A percentile compares a stretch with the other conserved stretches of the same genome.
Evolutionary conservation across 2,888 invertebrate species (phyloP).

Genomic region (Pollenia labialis): DNA sequence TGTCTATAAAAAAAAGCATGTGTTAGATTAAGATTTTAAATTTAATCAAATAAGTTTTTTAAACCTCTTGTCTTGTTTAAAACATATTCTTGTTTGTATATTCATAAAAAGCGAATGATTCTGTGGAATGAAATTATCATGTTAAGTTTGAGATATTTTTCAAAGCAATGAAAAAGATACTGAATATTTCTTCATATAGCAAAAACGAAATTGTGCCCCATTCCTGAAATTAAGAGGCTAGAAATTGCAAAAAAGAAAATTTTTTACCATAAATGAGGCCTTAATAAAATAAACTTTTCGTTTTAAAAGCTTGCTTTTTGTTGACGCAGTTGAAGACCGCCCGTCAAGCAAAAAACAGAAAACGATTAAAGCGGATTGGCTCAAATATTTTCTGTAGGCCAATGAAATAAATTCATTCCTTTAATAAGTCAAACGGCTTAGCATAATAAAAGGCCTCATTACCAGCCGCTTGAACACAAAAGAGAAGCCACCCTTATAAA

Average conservation of each 20-base stretch:
- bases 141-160: conserved; percentile 6
- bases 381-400: too few species aligned
- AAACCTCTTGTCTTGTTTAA: conserved; percentile 42
- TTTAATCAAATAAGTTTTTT: conserved; percentile 2
- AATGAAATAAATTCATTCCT: too few species aligned
- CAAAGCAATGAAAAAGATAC: background rate
- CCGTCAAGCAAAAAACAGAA: too few species aligned
- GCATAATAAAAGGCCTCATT: too few species aligned
- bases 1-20: conserved; percentile 1
- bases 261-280: background rate
- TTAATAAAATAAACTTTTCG: too few species aligned
- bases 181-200: background rate
- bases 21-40: conserved; percentile 32
- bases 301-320: too few species aligned
- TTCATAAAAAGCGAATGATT: conserved; percentile 34
- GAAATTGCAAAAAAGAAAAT: background rate
- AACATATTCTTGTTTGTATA: background rate
- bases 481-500: too few species aligned
- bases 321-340: too few species aligned
- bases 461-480: too few species aligned
- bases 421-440: too few species aligned
- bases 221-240: background rate
- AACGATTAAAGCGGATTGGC: too few species aligned
- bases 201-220: conserved; percentile 12
- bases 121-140: conserved; percentile 39